Percentiles rank a stretch among this genome's conserved stretches.
Conservation (phyloP, 2,797 vertebrate genomes). For the Aeoliscus strigatus region DNA sequence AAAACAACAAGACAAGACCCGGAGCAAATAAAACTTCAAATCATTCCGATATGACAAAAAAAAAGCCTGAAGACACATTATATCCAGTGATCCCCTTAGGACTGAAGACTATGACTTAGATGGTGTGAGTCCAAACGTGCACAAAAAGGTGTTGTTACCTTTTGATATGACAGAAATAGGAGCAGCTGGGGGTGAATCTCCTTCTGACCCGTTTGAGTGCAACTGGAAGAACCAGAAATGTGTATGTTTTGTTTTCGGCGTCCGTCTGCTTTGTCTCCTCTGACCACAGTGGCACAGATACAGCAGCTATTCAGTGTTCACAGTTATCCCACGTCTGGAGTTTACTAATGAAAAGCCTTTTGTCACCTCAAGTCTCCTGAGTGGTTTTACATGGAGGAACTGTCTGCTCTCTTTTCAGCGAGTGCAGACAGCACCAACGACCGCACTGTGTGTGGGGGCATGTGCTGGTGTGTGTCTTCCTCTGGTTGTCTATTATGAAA, state of each 20-base stretch:
- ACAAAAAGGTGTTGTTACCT: slow-evolving; percentile 25
- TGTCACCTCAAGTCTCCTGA: slow-evolving; percentile 46
- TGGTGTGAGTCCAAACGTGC: background rate
- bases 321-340: slow-evolving; percentile 33
- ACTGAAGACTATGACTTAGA: no score
- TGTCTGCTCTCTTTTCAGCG: slow-evolving; percentile 33
- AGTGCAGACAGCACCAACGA: slow-evolving; percentile 12
- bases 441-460: slow-evolving; percentile 2
- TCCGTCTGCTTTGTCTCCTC: slow-evolving; percentile 12
- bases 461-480: slow-evolving; percentile 7
- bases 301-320: slow-evolving; percentile 41
- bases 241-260: slow-evolving; percentile 10
- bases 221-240: slow-evolving; percentile 31
- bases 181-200: background rate
- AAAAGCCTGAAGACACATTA: no score
- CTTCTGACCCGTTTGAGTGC: slow-evolving; percentile 16
- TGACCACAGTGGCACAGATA: slow-evolving; percentile 25
- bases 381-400: slow-evolving; percentile 40
- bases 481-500: slow-evolving; percentile 15
- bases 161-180: slow-evolving; percentile 9
- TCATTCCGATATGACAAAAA: no score
- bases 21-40: no score
- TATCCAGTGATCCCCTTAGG: no score
- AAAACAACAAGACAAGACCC: no score
- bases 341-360: slow-evolving; percentile 54